Evolutionary conservation across 2,888 invertebrate species (phyloP).

Genomic region (Ormyrus pomaceus): DNA sequence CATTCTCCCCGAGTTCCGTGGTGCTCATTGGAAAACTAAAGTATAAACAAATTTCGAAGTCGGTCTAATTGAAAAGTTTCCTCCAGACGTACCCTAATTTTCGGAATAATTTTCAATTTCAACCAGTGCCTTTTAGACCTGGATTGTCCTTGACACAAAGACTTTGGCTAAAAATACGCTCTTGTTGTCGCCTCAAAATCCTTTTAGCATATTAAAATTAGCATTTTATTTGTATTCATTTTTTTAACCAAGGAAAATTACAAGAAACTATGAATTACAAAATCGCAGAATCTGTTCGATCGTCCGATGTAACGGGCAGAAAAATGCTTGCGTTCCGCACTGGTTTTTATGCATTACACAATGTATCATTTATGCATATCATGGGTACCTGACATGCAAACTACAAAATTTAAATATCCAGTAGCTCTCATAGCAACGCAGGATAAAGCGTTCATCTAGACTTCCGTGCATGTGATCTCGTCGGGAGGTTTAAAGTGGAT

Average conservation of each 20-base stretch:
- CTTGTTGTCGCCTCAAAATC: too few species aligned
- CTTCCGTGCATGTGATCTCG: conserved; percentile 1
- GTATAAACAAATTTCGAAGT: background rate
- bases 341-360: conserved; percentile 20
- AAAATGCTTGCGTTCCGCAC: too few species aligned
- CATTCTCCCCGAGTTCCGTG: conserved; percentile 55
- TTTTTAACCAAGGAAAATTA: too few species aligned
- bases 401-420: conserved; percentile 35
- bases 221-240: too few species aligned
- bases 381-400: conserved; percentile 2
- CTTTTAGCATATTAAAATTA: too few species aligned
- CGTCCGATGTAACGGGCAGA: too few species aligned
- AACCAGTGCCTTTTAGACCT: too few species aligned
- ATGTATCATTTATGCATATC: background rate
- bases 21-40: conserved; percentile 42
- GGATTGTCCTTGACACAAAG: too few species aligned
- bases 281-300: too few species aligned
- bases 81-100: background rate
- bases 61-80: background rate
- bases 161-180: too few species aligned
- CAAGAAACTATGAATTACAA: too few species aligned
- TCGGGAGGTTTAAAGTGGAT: background rate
- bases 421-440: conserved; percentile 5
- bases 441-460: conserved; percentile 8
- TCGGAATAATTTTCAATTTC: background rate